These are phyloP conservation scores for Nibea coibor DNA, from an alignment of 2,113 vertebrate genomes.

Conservation along the genomic window DNA sequence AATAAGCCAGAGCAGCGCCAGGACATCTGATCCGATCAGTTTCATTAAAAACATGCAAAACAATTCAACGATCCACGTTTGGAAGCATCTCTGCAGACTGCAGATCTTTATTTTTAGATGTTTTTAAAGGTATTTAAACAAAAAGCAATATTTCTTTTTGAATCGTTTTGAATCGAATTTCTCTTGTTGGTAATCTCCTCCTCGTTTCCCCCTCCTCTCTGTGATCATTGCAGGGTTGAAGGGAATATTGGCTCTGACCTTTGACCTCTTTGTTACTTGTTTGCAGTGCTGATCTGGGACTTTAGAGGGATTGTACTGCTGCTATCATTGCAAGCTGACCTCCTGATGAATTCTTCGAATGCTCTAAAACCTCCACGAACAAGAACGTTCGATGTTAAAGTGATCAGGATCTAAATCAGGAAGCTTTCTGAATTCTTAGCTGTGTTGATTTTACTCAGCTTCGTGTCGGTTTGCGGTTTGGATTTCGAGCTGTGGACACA, in stretches of 20 bases:
- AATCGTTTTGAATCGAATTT: background rate
- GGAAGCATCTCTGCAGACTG: background rate
- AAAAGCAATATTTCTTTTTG: background rate
- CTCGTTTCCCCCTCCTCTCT: background rate
- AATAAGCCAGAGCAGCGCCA: slow-evolving; percentile 9
- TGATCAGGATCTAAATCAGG: background rate
- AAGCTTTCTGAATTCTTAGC: background rate
- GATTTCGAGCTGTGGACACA: background rate
- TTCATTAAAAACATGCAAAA: slow-evolving; percentile 23
- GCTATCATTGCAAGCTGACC: background rate
- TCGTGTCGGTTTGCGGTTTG: too few relatives aligned
- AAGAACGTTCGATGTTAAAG: too few relatives aligned
- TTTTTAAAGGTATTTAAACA: background rate
- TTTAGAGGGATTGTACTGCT: background rate
- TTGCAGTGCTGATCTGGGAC: slow-evolving; percentile 2
- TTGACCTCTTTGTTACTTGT: slow-evolving; percentile 30
- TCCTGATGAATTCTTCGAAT: background rate
- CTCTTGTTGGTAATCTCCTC: background rate
- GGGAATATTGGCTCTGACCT: slow-evolving; percentile 36
- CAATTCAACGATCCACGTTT: background rate
- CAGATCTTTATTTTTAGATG: background rate
- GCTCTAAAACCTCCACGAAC: slow-evolving; percentile 1
- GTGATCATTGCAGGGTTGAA: background rate
- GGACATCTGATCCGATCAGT: slow-evolving; percentile 22
- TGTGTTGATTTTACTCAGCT: background rate